A percentile compares a stretch with the other conserved stretches of the same genome.
phyloP scores from a whole-genome alignment of 2,113 vertebrate genomes.

The Vimba vimba region DNA sequence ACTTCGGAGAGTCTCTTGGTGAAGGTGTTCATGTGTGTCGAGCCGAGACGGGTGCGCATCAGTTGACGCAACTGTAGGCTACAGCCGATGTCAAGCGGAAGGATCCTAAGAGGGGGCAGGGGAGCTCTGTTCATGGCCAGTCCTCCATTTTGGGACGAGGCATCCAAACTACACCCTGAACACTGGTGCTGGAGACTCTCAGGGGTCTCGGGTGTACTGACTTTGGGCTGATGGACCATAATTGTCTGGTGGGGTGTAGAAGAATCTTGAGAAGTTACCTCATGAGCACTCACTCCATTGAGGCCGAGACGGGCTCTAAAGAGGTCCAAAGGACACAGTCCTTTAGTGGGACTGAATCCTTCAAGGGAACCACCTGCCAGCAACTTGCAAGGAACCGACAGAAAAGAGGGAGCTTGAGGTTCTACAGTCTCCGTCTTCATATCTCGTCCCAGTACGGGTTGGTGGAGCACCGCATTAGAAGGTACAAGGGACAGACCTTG shows the following conservation, averaged over 20 bases:
- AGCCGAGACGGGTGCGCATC: constrained; percentile 74
- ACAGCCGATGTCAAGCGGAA: constrained; percentile 80
- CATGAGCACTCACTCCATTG: constrained; percentile 57
- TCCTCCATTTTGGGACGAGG: constrained; percentile 54
- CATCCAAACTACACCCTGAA: constrained; percentile 40
- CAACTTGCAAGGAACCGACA: constrained; percentile 68
- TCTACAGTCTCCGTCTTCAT: constrained; percentile 56
- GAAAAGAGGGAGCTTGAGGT: constrained; percentile 47
- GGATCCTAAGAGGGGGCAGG: constrained; percentile 74
- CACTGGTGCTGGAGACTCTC: constrained; percentile 47
- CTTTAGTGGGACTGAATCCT: constrained; percentile 75
- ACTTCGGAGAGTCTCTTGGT: constrained; percentile 77
- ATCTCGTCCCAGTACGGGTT: constrained; percentile 58
- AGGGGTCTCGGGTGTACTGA: constrained; percentile 52
- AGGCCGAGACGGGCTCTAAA: constrained; percentile 71
- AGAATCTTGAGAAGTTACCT: constrained; percentile 62
- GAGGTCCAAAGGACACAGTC: constrained; percentile 75
- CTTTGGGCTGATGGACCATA: constrained; percentile 65
- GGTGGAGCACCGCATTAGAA: constrained; percentile 9
- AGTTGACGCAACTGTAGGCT: constrained; percentile 79
- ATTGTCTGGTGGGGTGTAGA: constrained; percentile 45
- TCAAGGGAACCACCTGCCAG: constrained; percentile 66
- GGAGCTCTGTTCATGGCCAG: constrained; percentile 57
- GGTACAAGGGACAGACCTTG: constrained; percentile 9
- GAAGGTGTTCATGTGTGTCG: constrained; percentile 75